These are phyloP conservation scores for Morpho helenor DNA, from an alignment of 2,888 invertebrate species.

Conservation along the genomic window DNA sequence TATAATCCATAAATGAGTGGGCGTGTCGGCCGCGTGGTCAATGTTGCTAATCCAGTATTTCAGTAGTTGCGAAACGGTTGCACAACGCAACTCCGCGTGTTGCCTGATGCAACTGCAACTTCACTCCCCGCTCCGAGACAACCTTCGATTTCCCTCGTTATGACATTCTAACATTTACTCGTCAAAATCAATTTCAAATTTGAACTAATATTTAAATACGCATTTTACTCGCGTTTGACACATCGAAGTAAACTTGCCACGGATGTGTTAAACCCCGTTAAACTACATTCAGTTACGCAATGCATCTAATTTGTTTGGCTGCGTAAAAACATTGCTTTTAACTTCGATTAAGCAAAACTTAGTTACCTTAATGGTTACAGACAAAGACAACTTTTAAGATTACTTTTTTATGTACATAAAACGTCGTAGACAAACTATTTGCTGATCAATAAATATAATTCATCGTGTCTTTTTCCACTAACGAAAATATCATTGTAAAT, in stretches of 20 bases:
- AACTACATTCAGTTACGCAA: constrained; percentile 35
- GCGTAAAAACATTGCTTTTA: constrained; percentile 10
- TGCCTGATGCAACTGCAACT: constrained; percentile 39
- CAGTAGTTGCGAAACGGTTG: constrained; percentile 63
- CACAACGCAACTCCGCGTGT: constrained; percentile 47
- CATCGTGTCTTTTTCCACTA: no score
- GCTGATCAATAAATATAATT: no score
- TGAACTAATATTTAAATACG: constrained; percentile 20
- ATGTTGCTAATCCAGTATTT: constrained; percentile 59
- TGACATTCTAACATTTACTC: constrained; percentile 53
- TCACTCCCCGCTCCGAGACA: constrained; percentile 36
- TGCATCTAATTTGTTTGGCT: constrained; percentile 34
- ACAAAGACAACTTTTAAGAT: no score
- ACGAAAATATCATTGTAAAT: no score
- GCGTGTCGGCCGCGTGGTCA: constrained; percentile 37
- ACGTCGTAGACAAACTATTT: no score
- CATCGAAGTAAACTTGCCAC: constrained; percentile 18
- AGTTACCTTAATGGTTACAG: no score
- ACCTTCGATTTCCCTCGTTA: constrained; percentile 67
- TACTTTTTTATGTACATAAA: no score
- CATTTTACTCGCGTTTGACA: constrained; percentile 33
- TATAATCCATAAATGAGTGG: constrained; percentile 14
- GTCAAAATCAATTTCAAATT: constrained; percentile 43
- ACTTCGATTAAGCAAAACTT: no score
- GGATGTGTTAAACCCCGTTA: constrained; percentile 12